Percentiles rank a stretch among this genome's conserved stretches.
Conservation (phyloP, 1,140 invertebrate genomes). For the Lepidurus apus region DNA sequence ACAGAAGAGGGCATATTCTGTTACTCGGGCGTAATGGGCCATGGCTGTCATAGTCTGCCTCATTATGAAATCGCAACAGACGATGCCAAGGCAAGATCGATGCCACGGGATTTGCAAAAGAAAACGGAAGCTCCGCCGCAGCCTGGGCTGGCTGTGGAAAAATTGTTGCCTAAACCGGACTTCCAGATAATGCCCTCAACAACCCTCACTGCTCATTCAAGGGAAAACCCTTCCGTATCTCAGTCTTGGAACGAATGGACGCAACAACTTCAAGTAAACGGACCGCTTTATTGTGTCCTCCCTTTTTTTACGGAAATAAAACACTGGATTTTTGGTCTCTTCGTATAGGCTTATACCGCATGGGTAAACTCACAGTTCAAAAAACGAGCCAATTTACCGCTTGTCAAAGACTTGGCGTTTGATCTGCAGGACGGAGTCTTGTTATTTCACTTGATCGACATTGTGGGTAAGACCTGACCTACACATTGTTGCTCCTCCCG, state of each 20-base stretch:
- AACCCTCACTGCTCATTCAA: background rate
- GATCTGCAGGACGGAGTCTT: conserved; percentile 48
- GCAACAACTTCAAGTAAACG: conserved; percentile 40
- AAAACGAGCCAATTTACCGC: conserved; percentile 43
- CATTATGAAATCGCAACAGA: background rate
- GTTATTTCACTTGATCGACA: conserved; percentile 47
- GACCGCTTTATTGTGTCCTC: background rate
- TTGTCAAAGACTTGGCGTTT: conserved; percentile 46
- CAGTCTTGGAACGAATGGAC: conserved; percentile 42
- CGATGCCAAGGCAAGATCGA: background rate
- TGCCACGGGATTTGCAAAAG: background rate
- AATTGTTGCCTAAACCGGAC: background rate
- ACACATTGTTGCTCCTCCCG: conserved; percentile 26
- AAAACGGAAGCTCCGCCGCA: background rate
- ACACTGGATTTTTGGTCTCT: conserved; percentile 34
- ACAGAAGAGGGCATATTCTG: conserved; percentile 4
- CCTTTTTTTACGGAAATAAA: conserved; percentile 6
- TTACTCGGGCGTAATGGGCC: background rate
- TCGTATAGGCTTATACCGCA: conserved; percentile 45
- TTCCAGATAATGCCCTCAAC: background rate
- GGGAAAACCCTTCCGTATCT: conserved; percentile 30
- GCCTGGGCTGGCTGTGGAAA: background rate
- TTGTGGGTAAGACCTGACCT: conserved; percentile 44
- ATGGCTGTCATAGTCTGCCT: background rate
- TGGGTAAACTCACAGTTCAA: conserved; percentile 50